These are phyloP conservation scores for Romanomermis culicivorax DNA, from an alignment of 2,888 invertebrate genomes.

Conservation along the genomic window DNA sequence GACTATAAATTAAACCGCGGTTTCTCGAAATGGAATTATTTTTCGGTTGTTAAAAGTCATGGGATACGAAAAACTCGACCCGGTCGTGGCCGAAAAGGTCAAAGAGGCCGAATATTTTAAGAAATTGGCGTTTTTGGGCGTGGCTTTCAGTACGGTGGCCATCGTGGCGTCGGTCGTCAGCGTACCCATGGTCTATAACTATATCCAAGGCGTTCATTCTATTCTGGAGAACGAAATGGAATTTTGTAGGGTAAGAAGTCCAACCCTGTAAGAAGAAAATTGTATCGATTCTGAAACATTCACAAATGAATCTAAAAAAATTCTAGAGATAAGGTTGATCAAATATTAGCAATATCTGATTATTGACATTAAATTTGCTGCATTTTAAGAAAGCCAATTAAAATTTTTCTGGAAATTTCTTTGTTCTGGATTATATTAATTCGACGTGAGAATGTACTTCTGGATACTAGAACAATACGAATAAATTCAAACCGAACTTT, in stretches of 20 bases:
- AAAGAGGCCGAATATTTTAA: slow-evolving; percentile 22
- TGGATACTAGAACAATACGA: no score
- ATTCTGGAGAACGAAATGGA: slow-evolving; percentile 23
- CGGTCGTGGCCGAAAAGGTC: slow-evolving; percentile 15
- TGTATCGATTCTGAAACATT: no score
- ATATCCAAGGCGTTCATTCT: slow-evolving; percentile 24
- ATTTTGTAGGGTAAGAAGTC: slow-evolving; percentile 24
- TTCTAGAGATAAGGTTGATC: neutral
- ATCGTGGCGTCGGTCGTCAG: slow-evolving; percentile 21
- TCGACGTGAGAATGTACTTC: no score
- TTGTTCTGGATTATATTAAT: no score
- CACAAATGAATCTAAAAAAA: neutral
- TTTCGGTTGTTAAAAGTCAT: no score
- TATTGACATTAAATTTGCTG: no score
- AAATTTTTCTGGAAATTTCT: no score
- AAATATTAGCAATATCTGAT: neutral
- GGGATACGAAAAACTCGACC: slow-evolving; percentile 13
- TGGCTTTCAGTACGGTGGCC: slow-evolving; percentile 21
- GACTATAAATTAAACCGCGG: no score
- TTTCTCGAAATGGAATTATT: no score
- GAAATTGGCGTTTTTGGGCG: slow-evolving; percentile 23
- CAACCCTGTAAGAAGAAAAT: no score
- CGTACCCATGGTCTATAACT: slow-evolving; percentile 23
- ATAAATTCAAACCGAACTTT: no score
- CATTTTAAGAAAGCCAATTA: no score